Base-by-base conservation (phyloP, 1,140 invertebrate species). In the Asobara japonica region DNA sequence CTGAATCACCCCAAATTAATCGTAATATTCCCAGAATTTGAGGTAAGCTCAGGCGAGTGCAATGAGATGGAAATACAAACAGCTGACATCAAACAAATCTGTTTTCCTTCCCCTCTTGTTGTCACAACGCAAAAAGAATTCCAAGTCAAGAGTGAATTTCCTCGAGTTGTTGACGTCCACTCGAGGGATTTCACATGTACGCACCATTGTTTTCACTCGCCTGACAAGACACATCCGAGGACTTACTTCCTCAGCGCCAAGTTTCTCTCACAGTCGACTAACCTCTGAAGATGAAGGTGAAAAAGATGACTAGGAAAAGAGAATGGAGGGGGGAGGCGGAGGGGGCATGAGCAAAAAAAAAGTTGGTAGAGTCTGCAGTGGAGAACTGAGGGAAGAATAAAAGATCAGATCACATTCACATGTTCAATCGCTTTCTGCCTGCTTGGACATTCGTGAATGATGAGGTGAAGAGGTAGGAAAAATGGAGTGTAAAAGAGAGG, bases 151-250 rank as follows among this genome's bases (percentile, higher is more conserved):
- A 56, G 51, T 56, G 3, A 56, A 56, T 56, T 56, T 56, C 20
- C 22, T 22, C 51, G 5, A 36, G 5, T 56, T 7, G 10, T 10
- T 56, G 22, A 25, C 51, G 51, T 56, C 20, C 20, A 56, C 51
- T 56, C 51, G 10, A 27, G 6, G 51, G 7, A 25, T 56, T 56
- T 22, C 51, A 56, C 2, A 56, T 64, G 72, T 68, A 76, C 72
- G 74, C 77, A 65, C 71, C 71, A 79, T 82, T 82, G 80, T 82
- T 79, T 82, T 80, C 77, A 67, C 67, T 71, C 74, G 77, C 76
- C 78, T 78, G 77, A 65, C 70, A 27, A 56, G 51, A 56, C 20
- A 56, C 18, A 22, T 56, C 22, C 51, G 22, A 27, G 51, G 22
- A 56, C 6, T 56, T 22, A 56, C 20, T 56, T 56, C 13, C 51